Conservation (phyloP, 2,113 vertebrate genomes). For the Perca fluviatilis region DNA sequence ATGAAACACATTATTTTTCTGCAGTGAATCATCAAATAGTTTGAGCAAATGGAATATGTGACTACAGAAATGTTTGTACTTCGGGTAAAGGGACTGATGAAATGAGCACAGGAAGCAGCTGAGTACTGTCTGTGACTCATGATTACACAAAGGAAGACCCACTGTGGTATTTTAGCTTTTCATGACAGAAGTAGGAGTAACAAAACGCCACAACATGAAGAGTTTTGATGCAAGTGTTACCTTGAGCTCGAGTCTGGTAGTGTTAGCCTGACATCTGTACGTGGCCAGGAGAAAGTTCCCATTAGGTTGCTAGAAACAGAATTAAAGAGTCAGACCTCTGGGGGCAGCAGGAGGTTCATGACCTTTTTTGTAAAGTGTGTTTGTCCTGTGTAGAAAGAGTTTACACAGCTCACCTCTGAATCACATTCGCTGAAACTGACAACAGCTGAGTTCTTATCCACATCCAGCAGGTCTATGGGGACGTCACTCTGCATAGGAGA, state of each 20-base stretch:
- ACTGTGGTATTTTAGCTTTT: background rate
- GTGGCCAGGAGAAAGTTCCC: conserved; percentile 97
- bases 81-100: background rate
- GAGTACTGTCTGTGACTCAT: background rate
- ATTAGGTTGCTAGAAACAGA: conserved; percentile 85
- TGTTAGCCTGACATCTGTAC: conserved; percentile 97
- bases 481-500: conserved; percentile 90
- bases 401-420: conserved; percentile 88
- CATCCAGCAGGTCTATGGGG: conserved; percentile 95
- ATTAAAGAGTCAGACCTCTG: background rate
- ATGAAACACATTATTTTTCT: conserved; percentile 9
- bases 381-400: background rate
- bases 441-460: conserved; percentile 98
- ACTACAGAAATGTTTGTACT: background rate
- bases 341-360: background rate
- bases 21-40: background rate
- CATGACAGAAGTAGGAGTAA: background rate
- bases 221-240: conserved; percentile 73
- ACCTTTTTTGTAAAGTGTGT: background rate
- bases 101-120: background rate
- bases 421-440: conserved; percentile 98
- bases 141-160: background rate
- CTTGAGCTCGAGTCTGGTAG: conserved; percentile 96
- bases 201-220: background rate
- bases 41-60: background rate